Base-by-base conservation (phyloP, 2,888 invertebrate genomes). In the Amphipoea oculea region DNA sequence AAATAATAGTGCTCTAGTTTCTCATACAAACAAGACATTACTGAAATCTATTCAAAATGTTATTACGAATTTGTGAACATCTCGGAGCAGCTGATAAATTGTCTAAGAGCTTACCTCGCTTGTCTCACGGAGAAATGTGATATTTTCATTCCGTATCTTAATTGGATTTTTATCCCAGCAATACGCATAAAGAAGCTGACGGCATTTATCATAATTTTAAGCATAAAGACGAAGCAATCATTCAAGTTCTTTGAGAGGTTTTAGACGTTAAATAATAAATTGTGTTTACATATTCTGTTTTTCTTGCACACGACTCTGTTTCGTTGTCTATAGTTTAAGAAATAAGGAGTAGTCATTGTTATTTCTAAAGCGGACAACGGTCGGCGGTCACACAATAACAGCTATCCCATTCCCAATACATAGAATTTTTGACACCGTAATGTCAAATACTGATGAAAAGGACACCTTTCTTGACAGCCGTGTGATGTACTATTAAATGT, bases 111-210 rank as follows among this genome's bases (percentile, higher is more conserved):
- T 86, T 84, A 66, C 70, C 65, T 69, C 81, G 68, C 79, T 79
- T 84, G 82, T 86, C 76, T 83, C 75, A 57, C 73, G 57, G 62
- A 89, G 78, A 69, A 83, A 86, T 88, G 80, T 83, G 78, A 86
- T 86, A 83, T 86, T 84, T 86, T 86, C 86, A 86, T 88, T 76
- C 57, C 70, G 63, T 86, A 86, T 83, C 74, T 86, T 86, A 89
- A 89, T 88, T 86, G 87, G 79, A 80, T 75, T 89, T 84, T 85
- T 85, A 85, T 86, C 83, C 85, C 54, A 83, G 86, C 76, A 73
- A 82, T 88, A 73, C 74, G 76, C 60, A 88, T 78, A 78, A 82
- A 86, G 72, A 82, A 78, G 74, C 68, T 73, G 82, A 45, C 51
- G 63, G 77, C 67, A 88, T 88, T 86, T 86, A 79, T 86, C 76